phyloP scores from a whole-genome alignment of 2,113 vertebrate species.

The Notiomystis cincta region DNA sequence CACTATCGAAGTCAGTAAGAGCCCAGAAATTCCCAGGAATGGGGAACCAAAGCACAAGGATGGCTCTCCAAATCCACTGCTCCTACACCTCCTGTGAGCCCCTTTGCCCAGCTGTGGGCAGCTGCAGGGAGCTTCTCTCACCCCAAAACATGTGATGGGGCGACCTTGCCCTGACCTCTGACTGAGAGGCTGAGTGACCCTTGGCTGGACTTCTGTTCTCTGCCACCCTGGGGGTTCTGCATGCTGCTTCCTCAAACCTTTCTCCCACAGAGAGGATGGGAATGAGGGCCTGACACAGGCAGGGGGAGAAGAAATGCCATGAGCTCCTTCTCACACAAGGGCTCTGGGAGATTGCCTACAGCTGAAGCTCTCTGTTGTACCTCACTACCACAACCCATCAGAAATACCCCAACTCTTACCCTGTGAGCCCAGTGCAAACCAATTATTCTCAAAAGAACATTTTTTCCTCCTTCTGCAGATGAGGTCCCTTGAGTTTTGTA shows the following conservation, averaged over 20 bases:
- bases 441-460: neutral
- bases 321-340: fast-evolving
- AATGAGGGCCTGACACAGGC: neutral
- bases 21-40: neutral
- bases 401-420: neutral
- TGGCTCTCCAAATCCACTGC: neutral
- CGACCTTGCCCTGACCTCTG: neutral
- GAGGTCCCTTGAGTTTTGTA: neutral
- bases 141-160: fast-evolving
- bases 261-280: neutral
- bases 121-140: neutral
- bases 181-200: neutral
- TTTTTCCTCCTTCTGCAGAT: neutral
- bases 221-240: neutral
- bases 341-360: neutral
- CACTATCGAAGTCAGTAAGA: neutral
- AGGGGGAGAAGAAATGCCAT: neutral
- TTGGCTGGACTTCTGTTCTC: neutral
- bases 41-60: neutral
- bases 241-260: neutral
- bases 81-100: neutral
- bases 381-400: neutral
- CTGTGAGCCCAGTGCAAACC: neutral
- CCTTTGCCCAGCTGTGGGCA: neutral
- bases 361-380: neutral